Evolutionary conservation across 92 coral and sea anemone genomes (phyloP).

Genomic region (Phenganax stokvisi): DNA sequence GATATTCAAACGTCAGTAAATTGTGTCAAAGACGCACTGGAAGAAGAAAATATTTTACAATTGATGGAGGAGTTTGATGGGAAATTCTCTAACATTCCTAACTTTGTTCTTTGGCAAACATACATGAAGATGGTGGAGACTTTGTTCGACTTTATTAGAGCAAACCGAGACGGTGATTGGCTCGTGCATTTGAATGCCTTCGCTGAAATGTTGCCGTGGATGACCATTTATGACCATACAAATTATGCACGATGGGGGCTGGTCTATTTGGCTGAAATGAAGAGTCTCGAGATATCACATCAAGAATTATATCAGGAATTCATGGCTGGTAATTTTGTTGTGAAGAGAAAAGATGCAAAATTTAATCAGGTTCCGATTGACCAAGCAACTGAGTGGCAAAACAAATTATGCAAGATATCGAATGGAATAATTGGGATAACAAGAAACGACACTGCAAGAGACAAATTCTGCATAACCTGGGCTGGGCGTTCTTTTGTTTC

Average conservation of each 20-base stretch:
- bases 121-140: constrained; percentile 26
- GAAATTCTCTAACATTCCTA: background rate
- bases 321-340: constrained; percentile 16
- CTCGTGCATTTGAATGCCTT: background rate
- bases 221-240: constrained; percentile 2
- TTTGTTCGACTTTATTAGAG: background rate
- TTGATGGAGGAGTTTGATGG: background rate
- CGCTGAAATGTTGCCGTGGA: constrained; percentile 18
- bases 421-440: constrained; percentile 20
- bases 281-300: background rate
- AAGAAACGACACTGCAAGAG: constrained; percentile 15
- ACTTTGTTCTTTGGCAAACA: constrained; percentile 13
- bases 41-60: background rate
- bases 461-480: constrained; percentile 18
- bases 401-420: constrained; percentile 7
- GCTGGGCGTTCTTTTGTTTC: constrained; percentile 18
- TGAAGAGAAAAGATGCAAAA: background rate
- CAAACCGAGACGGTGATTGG: constrained; percentile 7
- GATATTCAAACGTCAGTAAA: too few species aligned
- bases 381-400: constrained; percentile 16
- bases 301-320: background rate
- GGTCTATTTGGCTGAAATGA: constrained; percentile 3
- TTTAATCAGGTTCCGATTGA: constrained; percentile 3
- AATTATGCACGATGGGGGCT: constrained; percentile 12
- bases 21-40: too few species aligned